phyloP scores from a whole-genome alignment of 1,140 invertebrate species.

The Eumeta japonica region DNA sequence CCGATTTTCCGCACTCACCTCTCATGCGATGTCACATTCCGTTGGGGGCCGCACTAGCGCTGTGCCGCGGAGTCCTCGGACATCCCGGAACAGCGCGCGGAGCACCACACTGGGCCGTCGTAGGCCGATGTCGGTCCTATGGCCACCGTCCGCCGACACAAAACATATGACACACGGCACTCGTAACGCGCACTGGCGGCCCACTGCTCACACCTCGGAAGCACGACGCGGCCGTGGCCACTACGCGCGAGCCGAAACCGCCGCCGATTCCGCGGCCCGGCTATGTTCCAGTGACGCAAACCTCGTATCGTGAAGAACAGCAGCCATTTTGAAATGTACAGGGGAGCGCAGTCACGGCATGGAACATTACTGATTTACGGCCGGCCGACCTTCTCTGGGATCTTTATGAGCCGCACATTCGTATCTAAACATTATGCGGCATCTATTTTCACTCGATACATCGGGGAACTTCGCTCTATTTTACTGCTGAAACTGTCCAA shows the following conservation, averaged over 20 bases:
- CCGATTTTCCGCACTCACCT: too few species aligned
- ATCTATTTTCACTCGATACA: constrained; percentile 44
- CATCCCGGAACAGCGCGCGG: constrained; percentile 50
- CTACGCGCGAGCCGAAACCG: constrained; percentile 32
- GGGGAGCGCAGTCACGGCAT: constrained; percentile 57
- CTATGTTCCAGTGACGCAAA: constrained; percentile 58
- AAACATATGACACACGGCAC: constrained; percentile 55
- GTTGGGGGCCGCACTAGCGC: constrained; percentile 50
- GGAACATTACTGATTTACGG: constrained; percentile 50
- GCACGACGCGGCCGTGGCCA: too few species aligned
- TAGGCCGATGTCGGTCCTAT: constrained; percentile 52
- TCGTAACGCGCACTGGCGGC: constrained; percentile 39
- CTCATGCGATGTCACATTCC: constrained; percentile 58
- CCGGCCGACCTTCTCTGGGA: constrained; percentile 30
- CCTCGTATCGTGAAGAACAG: constrained; percentile 57
- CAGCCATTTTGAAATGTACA: constrained; percentile 60
- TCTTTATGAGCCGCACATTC: constrained; percentile 25
- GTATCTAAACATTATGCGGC: constrained; percentile 38
- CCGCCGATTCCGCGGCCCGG: constrained; percentile 19
- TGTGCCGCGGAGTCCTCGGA: constrained; percentile 44
- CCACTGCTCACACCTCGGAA: constrained; percentile 26
- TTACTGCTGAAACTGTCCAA: constrained; percentile 54
- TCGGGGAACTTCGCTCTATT: constrained; percentile 50
- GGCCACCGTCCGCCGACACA: constrained; percentile 47
- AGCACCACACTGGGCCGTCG: constrained; percentile 49